These are phyloP conservation scores for Tinea pellionella DNA, from an alignment of 2,888 invertebrate species.

Conservation along the genomic window DNA sequence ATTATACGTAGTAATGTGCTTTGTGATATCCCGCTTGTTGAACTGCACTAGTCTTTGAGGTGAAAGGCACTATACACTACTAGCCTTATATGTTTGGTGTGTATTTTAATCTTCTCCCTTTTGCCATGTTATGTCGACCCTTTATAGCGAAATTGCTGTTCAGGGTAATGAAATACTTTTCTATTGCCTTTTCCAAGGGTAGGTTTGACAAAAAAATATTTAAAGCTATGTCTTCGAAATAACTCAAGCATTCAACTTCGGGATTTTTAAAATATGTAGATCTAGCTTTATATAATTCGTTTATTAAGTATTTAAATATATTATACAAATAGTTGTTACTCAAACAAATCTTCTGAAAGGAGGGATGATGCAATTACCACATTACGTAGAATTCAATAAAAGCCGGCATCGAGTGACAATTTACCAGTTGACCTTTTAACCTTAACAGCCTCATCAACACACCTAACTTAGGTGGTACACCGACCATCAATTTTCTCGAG, in stretches of 20 bases:
- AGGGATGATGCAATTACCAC: not conserved
- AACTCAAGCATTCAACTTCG: not conserved
- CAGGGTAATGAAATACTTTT: too few species aligned
- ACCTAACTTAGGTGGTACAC: conserved; percentile 12
- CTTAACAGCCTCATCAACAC: conserved; percentile 2
- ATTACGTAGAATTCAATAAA: conserved; percentile 1
- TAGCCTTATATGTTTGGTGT: too few species aligned
- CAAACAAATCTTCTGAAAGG: too few species aligned
- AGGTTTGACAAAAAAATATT: too few species aligned
- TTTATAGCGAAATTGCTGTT: too few species aligned
- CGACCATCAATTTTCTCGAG: conserved; percentile 28
- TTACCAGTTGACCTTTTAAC: conserved; percentile 6
- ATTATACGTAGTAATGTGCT: too few species aligned
- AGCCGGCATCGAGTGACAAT: not conserved
- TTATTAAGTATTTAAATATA: not conserved
- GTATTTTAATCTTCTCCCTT: too few species aligned
- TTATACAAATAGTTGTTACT: not conserved
- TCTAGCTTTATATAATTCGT: not conserved
- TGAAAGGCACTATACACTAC: too few species aligned
- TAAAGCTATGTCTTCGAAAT: too few species aligned
- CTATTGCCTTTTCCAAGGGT: not conserved
- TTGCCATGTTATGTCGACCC: too few species aligned
- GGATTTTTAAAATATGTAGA: not conserved
- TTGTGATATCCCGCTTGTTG: too few species aligned
- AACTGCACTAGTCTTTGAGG: too few species aligned